phyloP scores from a whole-genome alignment of 1,140 invertebrate genomes.

The Microplitis mediator region DNA sequence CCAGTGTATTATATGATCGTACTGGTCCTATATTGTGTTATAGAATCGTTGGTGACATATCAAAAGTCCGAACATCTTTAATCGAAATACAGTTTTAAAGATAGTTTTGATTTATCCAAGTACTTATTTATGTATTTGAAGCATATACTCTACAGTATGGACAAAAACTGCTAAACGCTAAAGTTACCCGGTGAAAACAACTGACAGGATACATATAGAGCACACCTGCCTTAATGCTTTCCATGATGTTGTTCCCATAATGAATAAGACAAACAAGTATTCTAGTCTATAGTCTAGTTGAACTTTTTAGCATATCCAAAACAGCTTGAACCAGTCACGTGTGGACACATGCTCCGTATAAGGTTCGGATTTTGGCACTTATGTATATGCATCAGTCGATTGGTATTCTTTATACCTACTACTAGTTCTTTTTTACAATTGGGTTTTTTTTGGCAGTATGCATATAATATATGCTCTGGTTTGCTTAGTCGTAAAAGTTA shows the following conservation, averaged over 20 bases:
- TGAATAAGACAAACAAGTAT: slow-evolving; percentile 5
- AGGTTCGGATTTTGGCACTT: slow-evolving; percentile 1
- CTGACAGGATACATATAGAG: slow-evolving; percentile 20
- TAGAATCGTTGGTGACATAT: neutral
- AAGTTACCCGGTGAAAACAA: slow-evolving; percentile 19
- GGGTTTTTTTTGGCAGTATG: neutral
- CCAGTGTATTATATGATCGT: slow-evolving; percentile 39
- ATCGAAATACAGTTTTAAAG: neutral
- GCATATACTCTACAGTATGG: no score
- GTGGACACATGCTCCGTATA: slow-evolving; percentile 13
- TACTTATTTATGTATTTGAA: no score
- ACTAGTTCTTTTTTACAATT: slow-evolving; percentile 4
- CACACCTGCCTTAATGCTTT: slow-evolving; percentile 35
- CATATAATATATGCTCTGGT: slow-evolving; percentile 6
- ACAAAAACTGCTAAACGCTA: neutral
- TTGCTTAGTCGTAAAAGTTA: slow-evolving; percentile 3
- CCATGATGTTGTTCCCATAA: slow-evolving; percentile 34
- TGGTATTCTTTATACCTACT: neutral
- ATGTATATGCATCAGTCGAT: slow-evolving; percentile 16
- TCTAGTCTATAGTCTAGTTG: neutral
- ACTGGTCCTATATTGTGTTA: slow-evolving; percentile 36
- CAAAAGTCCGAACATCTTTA: neutral
- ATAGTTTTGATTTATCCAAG: no score
- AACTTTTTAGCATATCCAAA: slow-evolving; percentile 19
- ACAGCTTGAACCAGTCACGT: slow-evolving; percentile 22